Evolutionary conservation across 2,888 invertebrate species (phyloP), one percentile per base, ranked within the genome.

Genomic region (Pseudoips prasinana): DNA sequence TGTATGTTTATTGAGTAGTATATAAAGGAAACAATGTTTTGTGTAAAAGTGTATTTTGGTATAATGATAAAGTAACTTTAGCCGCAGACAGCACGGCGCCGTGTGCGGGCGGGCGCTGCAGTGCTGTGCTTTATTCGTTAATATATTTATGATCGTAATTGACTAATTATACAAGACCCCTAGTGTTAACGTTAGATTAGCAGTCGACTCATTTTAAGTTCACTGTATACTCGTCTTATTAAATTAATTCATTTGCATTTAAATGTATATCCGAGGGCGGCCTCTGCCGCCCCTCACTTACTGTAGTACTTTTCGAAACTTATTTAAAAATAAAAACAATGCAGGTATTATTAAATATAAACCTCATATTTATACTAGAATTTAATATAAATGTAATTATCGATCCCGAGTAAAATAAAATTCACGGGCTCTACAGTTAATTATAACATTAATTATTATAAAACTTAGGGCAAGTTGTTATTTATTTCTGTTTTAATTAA

Each of bases 391-490:
- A 84, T 84, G 81, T 87, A 86, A 87, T 85, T 86, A 87, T 78
- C 73, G 71, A 71, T 49, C 64, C 77, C 80, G 79, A 72, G 75
- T 86, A 77, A 83, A 79, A 77, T 82, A 74, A 83, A 83, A 73
- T 82, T 86, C 87, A 85, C 88, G 82, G 87, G 86, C 86, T 85
- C 86, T 85, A 86, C 84, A 82, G 70, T 81, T 87, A 86, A 86
- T 85, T 81, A 77, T 86, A 87, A 86, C 78, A 83, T 84, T 85
- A 86, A 86, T 87, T 82, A 84, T 81, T 80, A 85, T 81, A 80
- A 82, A 81, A 81, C 68, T 69, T 88, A 88, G 87, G 86, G 82
- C 88, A 89, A 90, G 90, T 90, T 90, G 90, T 91, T 91, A 90
- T 90, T 91, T 90, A 90, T 90, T 90, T 88, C 90, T 90, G 89